Evolutionary conservation across 2,888 invertebrate species (phyloP), one percentile per base, ranked within the genome.

Genomic region (Choreutis nemorana): DNA sequence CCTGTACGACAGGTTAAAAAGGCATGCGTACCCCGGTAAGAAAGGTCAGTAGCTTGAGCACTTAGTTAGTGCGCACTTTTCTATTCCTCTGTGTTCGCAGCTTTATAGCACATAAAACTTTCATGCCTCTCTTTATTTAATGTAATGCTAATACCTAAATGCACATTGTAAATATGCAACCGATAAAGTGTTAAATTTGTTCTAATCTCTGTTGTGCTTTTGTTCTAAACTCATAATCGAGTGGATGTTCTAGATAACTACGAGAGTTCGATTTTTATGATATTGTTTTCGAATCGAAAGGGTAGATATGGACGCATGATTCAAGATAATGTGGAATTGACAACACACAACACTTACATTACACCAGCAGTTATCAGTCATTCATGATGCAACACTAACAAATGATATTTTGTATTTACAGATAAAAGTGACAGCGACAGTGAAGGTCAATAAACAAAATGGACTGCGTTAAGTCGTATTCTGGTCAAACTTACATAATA

Each of bases 381-480:
- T n/a, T 10, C 36, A 30, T 45, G 35, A 41, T 37, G 33, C 33
- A 37, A 45, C 47, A 35, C 28, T 34, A 31, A 37, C 25, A n/a
- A n/a, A n/a, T 18, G 29, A 13, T 30, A 29, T 45, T 31, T 48
- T 51, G 51, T 49, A 45, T 44, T 86, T 85, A 40, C 85, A 93
- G 92, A 93, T 83, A 92, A 92, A 83, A 92, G 91, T 82, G 92
- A 93, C 86, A 93, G 91, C 82, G 92, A 93, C 83, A 93, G 92
- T 79, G 92, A 93, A 83, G 92, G 91, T 81, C 92, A 92, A 82
- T 92, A 87, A 86, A 55, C 37, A 42, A 44, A 41, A 44, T 48
- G 57, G 55, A 61, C 61, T 61, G 60, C 63, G 61, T 62, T 60
- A 58, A 61, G 63, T 67, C 67, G 61, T 66, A 75, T 78, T 78